Evolutionary conservation across 2,888 invertebrate genomes (phyloP), one percentile per base, ranked within the genome.

Genomic region (Oligia strigilis): DNA sequence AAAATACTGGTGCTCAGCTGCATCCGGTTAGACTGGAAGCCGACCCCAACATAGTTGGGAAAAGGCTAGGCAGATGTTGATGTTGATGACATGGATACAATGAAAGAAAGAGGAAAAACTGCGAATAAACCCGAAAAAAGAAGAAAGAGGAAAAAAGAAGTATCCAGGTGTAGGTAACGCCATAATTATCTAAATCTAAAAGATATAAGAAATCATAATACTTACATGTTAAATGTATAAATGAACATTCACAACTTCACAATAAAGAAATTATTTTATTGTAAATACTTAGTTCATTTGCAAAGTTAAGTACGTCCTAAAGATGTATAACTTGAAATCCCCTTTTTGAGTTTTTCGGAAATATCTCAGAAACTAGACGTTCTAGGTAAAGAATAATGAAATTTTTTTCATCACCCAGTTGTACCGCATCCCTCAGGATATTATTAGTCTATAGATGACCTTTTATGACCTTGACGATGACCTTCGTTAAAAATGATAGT

Each of bases 61-160:
- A 40, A 40, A 40, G 40, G 40, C 40, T 40, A 40, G 40, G 40
- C 40, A 40, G 40, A 40, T 40, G 40, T 0, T 40, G 40, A 4
- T 40, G 40, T 5, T 40, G 40, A 40, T 40, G 40, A 40, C 1
- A n/a, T n/a, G 8, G 43, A 8, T 17, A 29, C 19, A 46, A 29
- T 23, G 4, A 14, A 40, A 8, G 2, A 46, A 14, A 14, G 19
- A 60, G 52, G 49, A 52, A 81, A 80, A 52, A n/a, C 19, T 55
- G 49, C 29, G 8, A 74, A 52, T 11, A 49, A 58, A 43, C 23
- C 19, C 17, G 40, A 23, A 14, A 23, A 29, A 52, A 46, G 4
- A n/a, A 67, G 75, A 67, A 67, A 52, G 58, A 72, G n/a, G 8
- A 17, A 80, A n/a, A 66, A 58, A 72, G 40, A 23, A 36, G 17